Percentiles rank a stretch among this genome's conserved stretches.
Conservation (phyloP, 1,140 invertebrate species). For the Brachionus sp. region DNA sequence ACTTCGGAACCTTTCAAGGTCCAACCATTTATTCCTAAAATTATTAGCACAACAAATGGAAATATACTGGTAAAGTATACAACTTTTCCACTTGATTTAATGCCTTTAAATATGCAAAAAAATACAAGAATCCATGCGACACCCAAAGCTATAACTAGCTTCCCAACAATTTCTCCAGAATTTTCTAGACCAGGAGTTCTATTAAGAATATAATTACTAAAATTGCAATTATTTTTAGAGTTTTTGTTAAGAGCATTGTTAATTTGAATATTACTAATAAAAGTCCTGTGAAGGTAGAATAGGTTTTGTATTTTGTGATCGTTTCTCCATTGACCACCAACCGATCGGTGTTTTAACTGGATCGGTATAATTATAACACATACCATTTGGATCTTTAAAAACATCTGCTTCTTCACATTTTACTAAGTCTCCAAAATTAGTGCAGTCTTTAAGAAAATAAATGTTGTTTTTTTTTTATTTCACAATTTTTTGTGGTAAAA, state of each 20-base stretch:
- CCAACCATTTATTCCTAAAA: slow-evolving; percentile 78
- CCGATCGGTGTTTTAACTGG: slow-evolving; percentile 14
- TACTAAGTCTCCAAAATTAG: slow-evolving; percentile 27
- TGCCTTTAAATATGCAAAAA: slow-evolving; percentile 47
- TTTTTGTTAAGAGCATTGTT: neutral
- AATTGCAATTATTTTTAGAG: neutral
- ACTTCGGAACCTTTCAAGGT: slow-evolving; percentile 48
- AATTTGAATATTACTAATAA: slow-evolving; percentile 7
- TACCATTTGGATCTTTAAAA: neutral
- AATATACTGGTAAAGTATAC: slow-evolving; percentile 92
- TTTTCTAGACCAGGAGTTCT: slow-evolving; percentile 45
- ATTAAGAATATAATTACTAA: slow-evolving; percentile 56
- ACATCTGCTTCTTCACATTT: neutral
- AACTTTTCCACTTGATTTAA: slow-evolving; percentile 63
- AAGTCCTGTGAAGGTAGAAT: slow-evolving; percentile 56
- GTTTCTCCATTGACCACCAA: slow-evolving; percentile 30
- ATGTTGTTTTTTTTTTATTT: neutral
- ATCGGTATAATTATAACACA: slow-evolving; percentile 12
- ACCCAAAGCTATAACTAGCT: slow-evolving; percentile 36
- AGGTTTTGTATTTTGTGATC: slow-evolving; percentile 55
- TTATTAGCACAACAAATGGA: slow-evolving; percentile 82
- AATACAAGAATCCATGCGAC: slow-evolving; percentile 47
- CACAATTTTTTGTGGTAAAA: no score
- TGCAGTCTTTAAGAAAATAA: slow-evolving; percentile 35
- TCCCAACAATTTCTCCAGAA: slow-evolving; percentile 43